Conservation (phyloP, 2,888 invertebrate genomes). For the Reticulitermes lucifugus region DNA sequence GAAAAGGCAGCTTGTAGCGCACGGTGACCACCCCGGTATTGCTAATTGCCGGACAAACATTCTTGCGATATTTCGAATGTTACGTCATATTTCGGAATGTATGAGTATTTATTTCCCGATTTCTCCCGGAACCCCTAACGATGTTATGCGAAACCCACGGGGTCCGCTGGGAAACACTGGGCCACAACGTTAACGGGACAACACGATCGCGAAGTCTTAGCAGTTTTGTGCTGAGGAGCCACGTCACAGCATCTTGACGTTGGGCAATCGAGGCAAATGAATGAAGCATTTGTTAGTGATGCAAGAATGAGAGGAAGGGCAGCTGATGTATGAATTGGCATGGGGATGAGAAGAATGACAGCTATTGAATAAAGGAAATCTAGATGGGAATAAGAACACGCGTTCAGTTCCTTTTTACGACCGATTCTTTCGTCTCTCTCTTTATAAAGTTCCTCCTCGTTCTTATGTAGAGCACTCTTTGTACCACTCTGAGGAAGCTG, state of each 20-base stretch:
- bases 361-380: conserved; percentile 32
- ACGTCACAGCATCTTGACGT: not conserved
- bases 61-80: no score
- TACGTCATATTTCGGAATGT: no score
- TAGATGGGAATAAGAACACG: not conserved
- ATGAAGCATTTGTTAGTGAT: not conserved
- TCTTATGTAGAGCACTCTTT: not conserved
- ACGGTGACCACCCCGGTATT: no score
- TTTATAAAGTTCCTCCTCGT: conserved; percentile 15
- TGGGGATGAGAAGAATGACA: conserved; percentile 23
- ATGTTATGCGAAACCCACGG: no score
- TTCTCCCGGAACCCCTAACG: no score
- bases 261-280: not conserved
- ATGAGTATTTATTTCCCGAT: no score
- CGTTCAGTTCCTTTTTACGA: not conserved
- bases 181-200: no score
- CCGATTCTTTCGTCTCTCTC: not conserved
- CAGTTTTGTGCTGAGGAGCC: no score
- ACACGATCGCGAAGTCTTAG: no score
- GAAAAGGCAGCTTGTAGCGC: no score
- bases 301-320: conserved; percentile 1
- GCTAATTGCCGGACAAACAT: no score
- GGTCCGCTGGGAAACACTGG: no score
- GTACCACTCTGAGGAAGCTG: not conserved
- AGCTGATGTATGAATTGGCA: conserved; percentile 9